Base-by-base conservation (phyloP, 2,113 vertebrate genomes). In the Ammodytes marinus region DNA sequence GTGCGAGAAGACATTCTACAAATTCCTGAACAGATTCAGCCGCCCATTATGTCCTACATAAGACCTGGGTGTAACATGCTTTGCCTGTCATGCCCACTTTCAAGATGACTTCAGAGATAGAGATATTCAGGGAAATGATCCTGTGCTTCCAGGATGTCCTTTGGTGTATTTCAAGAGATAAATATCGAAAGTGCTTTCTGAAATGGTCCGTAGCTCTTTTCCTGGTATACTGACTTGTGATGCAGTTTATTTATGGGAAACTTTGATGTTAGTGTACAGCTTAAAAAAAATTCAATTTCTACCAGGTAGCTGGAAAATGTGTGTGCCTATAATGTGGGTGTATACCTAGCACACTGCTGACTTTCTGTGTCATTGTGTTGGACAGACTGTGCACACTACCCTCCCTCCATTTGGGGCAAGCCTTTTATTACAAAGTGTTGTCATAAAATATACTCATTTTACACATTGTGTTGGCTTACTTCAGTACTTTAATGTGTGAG, bases 101-200 rank as follows among this genome's bases (percentile, higher is more conserved):
- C 64, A 54, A 65, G 77, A 74, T 64, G 39, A 43, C 27, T 27
- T 27, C 27, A 27, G 27, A 27, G 27, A 27, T 27, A 27, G 58
- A 69, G 67, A 67, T 79, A 60, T 82, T 67, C 19, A 8, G 8
- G 79, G 68, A 90, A 90, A 82, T 73, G 2, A 69, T 75, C 52
- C 64, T 79, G 75, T 50, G 54, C 61, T 83, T 66, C 77, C 83
- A 85, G 81, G 74, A 91, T 79, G 74, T 80, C 45, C 73, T 79
- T 55, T 88, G 49, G 42, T 71, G 86, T 83, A 60, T 63, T 61
- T 69, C 6, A 65, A 68, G 53, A 79, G 83, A 88, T 85, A 53
- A 69, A 85, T 76, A 79, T 83, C 42, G 14, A 77, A 84, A 80
- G 52, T 75, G 60, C 17, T 87, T 68, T 81, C 61, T 71, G 69